phyloP scores from a whole-genome alignment of 2,797 vertebrate genomes.

The Lutjanus argentimaculatus region DNA sequence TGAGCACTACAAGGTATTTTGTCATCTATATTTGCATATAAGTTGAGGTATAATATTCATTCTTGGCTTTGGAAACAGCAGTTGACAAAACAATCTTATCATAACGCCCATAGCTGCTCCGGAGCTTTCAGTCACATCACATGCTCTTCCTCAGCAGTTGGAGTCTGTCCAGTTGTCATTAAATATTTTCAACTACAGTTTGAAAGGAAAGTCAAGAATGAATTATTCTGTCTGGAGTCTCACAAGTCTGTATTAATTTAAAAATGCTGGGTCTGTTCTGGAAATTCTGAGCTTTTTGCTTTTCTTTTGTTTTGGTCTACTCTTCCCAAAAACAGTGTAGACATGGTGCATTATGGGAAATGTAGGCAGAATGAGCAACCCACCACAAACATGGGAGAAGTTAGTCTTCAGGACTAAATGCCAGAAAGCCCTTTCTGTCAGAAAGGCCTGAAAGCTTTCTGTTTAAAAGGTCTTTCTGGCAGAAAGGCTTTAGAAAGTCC shows the following conservation, averaged over 20 bases:
- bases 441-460: no score
- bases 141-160: neutral
- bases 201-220: neutral
- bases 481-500: no score
- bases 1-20: no score
- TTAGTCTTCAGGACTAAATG: no score
- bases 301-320: neutral
- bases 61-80: no score
- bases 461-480: no score
- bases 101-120: neutral
- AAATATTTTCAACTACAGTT: neutral
- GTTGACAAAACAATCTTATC: no score
- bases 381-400: no score
- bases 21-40: no score
- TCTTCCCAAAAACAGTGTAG: neutral
- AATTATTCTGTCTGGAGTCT: neutral
- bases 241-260: neutral
- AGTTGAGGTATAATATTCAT: no score
- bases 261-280: neutral
- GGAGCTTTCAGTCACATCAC: neutral
- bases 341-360: constrained; percentile 23
- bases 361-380: constrained; percentile 11
- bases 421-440: no score
- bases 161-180: neutral
- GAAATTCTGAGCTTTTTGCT: neutral